These are phyloP conservation scores for Drosophila heteroneura DNA, from an alignment of 2,888 invertebrate species.

Conservation along the genomic window DNA sequence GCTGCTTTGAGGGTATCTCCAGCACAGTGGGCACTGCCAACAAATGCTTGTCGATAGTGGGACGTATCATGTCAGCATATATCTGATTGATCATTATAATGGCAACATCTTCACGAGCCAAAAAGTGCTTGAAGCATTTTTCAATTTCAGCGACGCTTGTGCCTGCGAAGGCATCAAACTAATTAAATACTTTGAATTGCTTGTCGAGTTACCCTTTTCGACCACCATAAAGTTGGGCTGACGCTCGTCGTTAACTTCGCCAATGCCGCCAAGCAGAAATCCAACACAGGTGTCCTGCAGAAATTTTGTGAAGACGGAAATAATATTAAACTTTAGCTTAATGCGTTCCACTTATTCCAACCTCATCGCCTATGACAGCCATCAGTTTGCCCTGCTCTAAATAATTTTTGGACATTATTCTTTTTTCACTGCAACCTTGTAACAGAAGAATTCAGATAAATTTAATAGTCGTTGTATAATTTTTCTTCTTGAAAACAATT, in stretches of 20 bases:
- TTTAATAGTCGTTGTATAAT: background rate
- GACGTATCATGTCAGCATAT: conserved; percentile 62
- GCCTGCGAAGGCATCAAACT: conserved; percentile 25
- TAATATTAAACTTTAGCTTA: background rate
- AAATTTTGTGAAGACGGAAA: background rate
- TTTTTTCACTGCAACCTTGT: background rate
- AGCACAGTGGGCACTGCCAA: conserved; percentile 61
- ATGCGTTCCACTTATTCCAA: conserved; percentile 8
- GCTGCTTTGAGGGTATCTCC: conserved; percentile 69
- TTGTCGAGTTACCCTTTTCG: conserved; percentile 46
- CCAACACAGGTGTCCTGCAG: conserved; percentile 68
- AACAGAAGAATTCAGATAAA: background rate
- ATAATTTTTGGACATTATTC: conserved; percentile 36
- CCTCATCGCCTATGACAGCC: conserved; percentile 71
- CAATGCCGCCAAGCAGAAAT: conserved; percentile 69
- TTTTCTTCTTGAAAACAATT: background rate
- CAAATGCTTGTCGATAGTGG: conserved; percentile 55
- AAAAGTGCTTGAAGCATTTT: conserved; percentile 54
- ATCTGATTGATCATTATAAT: conserved; percentile 68
- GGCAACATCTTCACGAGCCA: conserved; percentile 56
- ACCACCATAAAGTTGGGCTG: conserved; percentile 66
- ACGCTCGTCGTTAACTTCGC: conserved; percentile 55
- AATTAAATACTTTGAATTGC: background rate
- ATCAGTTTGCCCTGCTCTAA: conserved; percentile 44
- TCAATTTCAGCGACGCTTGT: conserved; percentile 49